phyloP scores from a whole-genome alignment of 2,113 vertebrate genomes.

The Trochalopteron elliotii region DNA sequence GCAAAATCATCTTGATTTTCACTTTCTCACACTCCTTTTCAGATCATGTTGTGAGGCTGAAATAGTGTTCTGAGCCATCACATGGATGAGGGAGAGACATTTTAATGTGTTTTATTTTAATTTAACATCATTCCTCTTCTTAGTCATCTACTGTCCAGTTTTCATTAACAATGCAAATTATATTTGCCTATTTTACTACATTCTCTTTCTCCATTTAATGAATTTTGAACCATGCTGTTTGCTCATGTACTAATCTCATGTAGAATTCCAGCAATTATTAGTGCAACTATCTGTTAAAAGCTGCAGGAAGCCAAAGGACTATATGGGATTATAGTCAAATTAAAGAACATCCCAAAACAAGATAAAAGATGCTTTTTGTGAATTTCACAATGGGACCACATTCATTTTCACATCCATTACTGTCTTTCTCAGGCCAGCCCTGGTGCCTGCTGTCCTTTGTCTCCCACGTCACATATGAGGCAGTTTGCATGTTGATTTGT shows the following conservation, averaged over 20 bases:
- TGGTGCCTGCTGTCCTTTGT: not conserved
- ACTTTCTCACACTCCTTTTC: not conserved
- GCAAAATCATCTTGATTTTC: not conserved
- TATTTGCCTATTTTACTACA: constrained; percentile 5
- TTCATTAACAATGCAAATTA: constrained; percentile 10
- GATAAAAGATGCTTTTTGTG: not conserved
- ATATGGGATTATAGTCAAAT: not conserved
- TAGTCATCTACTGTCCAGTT: constrained; percentile 27
- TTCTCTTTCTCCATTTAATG: not conserved
- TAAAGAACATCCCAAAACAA: not conserved
- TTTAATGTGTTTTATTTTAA: constrained; percentile 34
- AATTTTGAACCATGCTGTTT: not conserved
- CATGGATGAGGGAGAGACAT: not conserved
- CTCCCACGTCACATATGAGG: not conserved
- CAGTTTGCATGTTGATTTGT: not conserved
- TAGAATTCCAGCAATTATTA: not conserved
- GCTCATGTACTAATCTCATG: not conserved
- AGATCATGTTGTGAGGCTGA: not conserved
- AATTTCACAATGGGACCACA: not conserved
- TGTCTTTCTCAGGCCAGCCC: not conserved
- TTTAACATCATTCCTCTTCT: not conserved
- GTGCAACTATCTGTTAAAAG: not conserved
- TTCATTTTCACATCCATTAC: not conserved
- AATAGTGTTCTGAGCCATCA: not conserved
- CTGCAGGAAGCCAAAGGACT: not conserved